Base-by-base conservation (phyloP, 2,113 vertebrate genomes). In the Clarias gariepinus region DNA sequence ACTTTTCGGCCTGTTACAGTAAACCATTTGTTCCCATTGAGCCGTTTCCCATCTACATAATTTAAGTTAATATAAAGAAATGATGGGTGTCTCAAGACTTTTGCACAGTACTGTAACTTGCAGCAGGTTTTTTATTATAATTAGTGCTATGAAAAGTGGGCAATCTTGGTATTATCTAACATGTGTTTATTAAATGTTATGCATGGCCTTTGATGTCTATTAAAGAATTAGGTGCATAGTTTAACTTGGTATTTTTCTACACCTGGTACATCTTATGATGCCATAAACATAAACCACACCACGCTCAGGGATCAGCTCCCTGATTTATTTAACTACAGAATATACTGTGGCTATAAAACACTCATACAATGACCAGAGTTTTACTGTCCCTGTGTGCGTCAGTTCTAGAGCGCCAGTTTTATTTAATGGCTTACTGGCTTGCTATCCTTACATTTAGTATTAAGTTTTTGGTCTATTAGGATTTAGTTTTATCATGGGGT, bases 291-390 rank as follows among this genome's bases (percentile, higher is more conserved):
- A 74, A 84, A 86, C 15, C 68, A 81, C 66, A 76, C 83, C 73
- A 83, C 71, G 78, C 25, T 73, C 55, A 83, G 88, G 83, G 61
- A 87, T 85, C 21, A 11, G 41, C 47, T 89, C 85, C 71, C 53
- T 89, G 86, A 89, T 86, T 84, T 71, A 85, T 83, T 83, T 85
- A 79, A 87, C 73, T 64, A 73, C 86, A 86, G 86, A 53, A 86
- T 89, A 87, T 86, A 83, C 71, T 81, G 82, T 68, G 81, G 81
- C 68, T 52, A 76, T 87, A 89, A 87, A 89, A 66, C 80, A 80
- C 64, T 53, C 71, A 47, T 82, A 82, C 88, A 85, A 58, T 85
- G 86, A 85, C 68, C 69, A 68, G 57, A 52, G 47, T 79, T 57
- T 41, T 77, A 87, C 58, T 30, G 81, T 60, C 57, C 3, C 85